Evolutionary conservation across 1,140 invertebrate species (phyloP).

Genomic region (Mamestra configurata): DNA sequence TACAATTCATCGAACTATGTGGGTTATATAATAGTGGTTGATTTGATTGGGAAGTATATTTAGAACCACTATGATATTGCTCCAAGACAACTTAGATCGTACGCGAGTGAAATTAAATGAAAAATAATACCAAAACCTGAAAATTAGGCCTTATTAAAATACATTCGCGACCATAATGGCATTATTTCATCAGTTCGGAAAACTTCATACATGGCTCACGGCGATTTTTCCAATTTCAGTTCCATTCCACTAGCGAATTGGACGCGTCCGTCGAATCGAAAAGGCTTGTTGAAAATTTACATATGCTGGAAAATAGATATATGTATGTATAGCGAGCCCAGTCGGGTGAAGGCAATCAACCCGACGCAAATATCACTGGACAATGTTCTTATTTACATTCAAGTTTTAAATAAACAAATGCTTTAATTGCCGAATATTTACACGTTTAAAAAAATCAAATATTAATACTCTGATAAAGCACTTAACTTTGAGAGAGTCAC

Average conservation of each 20-base stretch:
- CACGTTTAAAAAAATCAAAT: not conserved
- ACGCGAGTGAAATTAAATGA: too few species aligned
- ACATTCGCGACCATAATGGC: not conserved
- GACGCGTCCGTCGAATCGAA: constrained; percentile 78
- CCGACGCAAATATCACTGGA: constrained; percentile 68
- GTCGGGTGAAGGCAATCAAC: constrained; percentile 78
- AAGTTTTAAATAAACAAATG: constrained; percentile 65
- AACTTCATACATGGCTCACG: constrained; percentile 59
- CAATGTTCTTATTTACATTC: constrained; percentile 63
- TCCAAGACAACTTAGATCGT: too few species aligned
- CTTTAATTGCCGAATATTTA: constrained; percentile 57
- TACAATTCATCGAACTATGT: too few species aligned
- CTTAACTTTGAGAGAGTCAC: not conserved
- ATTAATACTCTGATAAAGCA: not conserved
- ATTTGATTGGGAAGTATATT: too few species aligned
- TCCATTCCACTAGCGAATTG: constrained; percentile 79
- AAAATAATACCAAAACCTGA: too few species aligned
- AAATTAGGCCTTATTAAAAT: not conserved
- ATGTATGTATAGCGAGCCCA: constrained; percentile 40
- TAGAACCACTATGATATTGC: too few species aligned
- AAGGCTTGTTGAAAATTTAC: constrained; percentile 84
- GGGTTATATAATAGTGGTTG: too few species aligned
- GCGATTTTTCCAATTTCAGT: constrained; percentile 82
- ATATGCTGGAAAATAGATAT: constrained; percentile 76
- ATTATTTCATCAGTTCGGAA: constrained; percentile 53